Base-by-base conservation (phyloP, 2,888 invertebrate genomes). In the Oegoconia quadripuncta region DNA sequence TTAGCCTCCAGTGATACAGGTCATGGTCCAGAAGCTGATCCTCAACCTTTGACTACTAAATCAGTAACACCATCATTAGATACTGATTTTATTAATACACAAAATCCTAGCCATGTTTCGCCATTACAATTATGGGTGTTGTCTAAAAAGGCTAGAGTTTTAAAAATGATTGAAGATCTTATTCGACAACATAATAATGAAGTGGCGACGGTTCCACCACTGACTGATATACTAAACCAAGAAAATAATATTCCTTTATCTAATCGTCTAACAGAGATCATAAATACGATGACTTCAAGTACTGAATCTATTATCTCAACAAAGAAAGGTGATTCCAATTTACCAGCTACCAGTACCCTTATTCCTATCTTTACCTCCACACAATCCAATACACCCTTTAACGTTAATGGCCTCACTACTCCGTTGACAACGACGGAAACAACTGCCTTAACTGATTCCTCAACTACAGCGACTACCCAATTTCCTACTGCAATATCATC, bases 151-250 rank as follows among this genome's bases (percentile, higher is more conserved):
- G 87, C 88, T 43, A 73, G 72, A 46, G 80, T 88, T 44, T 70
- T 88, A 42, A 74, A 84, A 64, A 84, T 87, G 78, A 88, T 88
- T 38, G 87, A 88, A 74, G 79, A 87, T 42, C 58, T 88, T 28
- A 76, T 88, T 52, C 65, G 69, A 52, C 73, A 78, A 52, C 87
- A 88, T 46, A 81, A 88, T 51, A 65, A 70, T 36, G 87, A 88
- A 64, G 59, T 87, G 48, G 73, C 71, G 23, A 82, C 76, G 47
- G 71, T 68, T 36, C 59, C 65, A 37, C 64, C 76, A 29, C 53
- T 84, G 46, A 68, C 64, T 50, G 78, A 81, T 40, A 49, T 73
- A 38, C 55, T 74, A 16, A 65, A 51, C 44, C 62, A 69, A 47
- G 55, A 73, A 18, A 69, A 62, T 37, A 68, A 70, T 48, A 46